Evolutionary conservation across 2,888 invertebrate species (phyloP).

Genomic region (Chymomyza fuscimana): DNA sequence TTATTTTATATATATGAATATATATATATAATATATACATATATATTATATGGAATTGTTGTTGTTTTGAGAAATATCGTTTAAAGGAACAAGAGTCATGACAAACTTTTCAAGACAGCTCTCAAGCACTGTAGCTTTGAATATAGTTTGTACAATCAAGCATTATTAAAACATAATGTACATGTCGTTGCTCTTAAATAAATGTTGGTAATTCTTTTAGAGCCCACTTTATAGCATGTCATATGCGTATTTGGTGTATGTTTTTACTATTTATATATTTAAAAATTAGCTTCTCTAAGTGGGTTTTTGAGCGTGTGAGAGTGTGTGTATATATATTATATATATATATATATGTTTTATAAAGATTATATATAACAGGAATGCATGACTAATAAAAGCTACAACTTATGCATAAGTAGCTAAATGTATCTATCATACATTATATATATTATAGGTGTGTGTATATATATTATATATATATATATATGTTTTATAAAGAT

Average conservation of each 20-base stretch:
- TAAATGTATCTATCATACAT: constrained; percentile 39
- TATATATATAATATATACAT: background rate
- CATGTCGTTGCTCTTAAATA: constrained; percentile 50
- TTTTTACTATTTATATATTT: background rate
- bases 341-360: background rate
- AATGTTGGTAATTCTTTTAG: constrained; percentile 26
- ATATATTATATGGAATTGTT: background rate
- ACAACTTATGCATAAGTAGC: constrained; percentile 54
- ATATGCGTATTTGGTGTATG: constrained; percentile 39
- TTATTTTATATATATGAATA: background rate
- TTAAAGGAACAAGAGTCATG: constrained; percentile 67
- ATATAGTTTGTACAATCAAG: constrained; percentile 53
- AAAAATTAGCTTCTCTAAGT: background rate
- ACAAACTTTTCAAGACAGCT: constrained; percentile 44
- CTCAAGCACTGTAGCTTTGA: constrained; percentile 30
- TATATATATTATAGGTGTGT: constrained; percentile 34
- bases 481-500: background rate
- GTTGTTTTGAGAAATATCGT: constrained; percentile 21
- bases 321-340: background rate
- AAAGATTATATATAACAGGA: constrained; percentile 64
- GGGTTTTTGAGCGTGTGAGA: background rate
- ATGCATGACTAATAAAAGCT: constrained; percentile 67
- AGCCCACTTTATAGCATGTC: constrained; percentile 52
- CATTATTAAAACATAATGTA: constrained; percentile 78
- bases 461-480: background rate